Conservation (phyloP, 2,797 vertebrate genomes). For the Neopelma chrysocephalum region DNA sequence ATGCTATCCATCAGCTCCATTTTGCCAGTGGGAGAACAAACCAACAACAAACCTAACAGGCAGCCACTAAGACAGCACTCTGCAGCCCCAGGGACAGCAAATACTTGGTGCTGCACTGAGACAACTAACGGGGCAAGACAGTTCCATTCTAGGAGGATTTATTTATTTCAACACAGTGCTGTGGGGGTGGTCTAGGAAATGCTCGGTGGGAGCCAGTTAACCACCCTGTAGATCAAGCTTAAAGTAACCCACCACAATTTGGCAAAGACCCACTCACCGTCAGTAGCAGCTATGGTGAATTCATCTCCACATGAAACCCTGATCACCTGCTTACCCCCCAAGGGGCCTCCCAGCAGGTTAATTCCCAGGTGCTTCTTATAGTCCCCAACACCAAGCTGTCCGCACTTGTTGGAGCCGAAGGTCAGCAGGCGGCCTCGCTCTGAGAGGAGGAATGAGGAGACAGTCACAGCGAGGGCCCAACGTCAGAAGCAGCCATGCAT, state of each 20-base stretch:
- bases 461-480: neutral
- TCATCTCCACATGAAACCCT: conserved; percentile 96
- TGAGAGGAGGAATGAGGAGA: conserved; percentile 65
- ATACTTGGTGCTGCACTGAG: neutral
- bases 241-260: neutral
- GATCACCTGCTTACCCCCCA: conserved; percentile 92
- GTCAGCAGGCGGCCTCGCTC: conserved; percentile 92
- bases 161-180: neutral
- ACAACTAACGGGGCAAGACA: neutral
- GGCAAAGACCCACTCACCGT: conserved; percentile 80
- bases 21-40: neutral
- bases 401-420: conserved; percentile 96
- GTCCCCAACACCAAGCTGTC: conserved; percentile 95
- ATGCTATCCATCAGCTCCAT: neutral
- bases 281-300: conserved; percentile 95
- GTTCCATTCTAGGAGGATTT: neutral
- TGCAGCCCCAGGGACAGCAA: neutral
- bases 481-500: neutral
- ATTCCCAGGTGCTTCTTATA: conserved; percentile 94
- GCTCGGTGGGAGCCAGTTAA: neutral
- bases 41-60: neutral
- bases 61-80: neutral
- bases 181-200: neutral
- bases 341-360: conserved; percentile 90
- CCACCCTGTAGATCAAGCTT: neutral